phyloP scores from a whole-genome alignment of 2,888 invertebrate genomes.

The Philaethria dido region DNA sequence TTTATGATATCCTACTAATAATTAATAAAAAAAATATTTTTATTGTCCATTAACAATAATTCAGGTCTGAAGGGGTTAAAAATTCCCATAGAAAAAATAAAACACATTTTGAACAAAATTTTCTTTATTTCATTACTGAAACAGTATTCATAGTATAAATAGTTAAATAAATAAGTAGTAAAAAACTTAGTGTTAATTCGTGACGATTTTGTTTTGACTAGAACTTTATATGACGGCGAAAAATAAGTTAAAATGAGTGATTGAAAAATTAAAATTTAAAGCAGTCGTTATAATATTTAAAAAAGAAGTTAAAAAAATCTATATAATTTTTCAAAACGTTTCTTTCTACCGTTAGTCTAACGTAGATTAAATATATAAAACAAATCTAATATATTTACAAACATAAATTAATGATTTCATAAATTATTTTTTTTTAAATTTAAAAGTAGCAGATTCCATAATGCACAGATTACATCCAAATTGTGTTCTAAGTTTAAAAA shows the following conservation, averaged over 20 bases:
- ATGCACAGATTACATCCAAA: too few relatives aligned
- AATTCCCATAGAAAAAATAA: too few relatives aligned
- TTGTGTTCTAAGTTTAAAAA: too few relatives aligned
- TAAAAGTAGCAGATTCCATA: neutral
- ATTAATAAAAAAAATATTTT: too few relatives aligned
- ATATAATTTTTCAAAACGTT: neutral
- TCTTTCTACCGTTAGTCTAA: slow-evolving; percentile 5
- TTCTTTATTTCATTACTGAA: slow-evolving; percentile 77
- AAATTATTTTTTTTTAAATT: neutral
- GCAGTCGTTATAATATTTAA: slow-evolving; percentile 19
- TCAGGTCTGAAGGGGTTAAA: too few relatives aligned
- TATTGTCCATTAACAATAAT: too few relatives aligned
- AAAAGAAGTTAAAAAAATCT: neutral
- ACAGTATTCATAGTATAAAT: slow-evolving; percentile 64
- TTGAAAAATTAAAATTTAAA: slow-evolving; percentile 23
- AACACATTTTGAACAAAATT: slow-evolving; percentile 52
- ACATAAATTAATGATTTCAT: slow-evolving; percentile 9
- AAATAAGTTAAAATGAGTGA: slow-evolving; percentile 22
- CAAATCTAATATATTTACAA: slow-evolving; percentile 28
- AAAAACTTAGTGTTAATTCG: slow-evolving; percentile 70
- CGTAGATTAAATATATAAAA: slow-evolving; percentile 5
- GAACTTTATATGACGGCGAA: slow-evolving; percentile 56
- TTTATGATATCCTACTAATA: too few relatives aligned
- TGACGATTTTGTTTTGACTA: slow-evolving; percentile 69
- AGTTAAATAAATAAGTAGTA: slow-evolving; percentile 65